Percentiles rank a stretch among this genome's conserved stretches.
Evolutionary conservation across 1,140 invertebrate species (phyloP).

Genomic region (Drosophila grimshawi): DNA sequence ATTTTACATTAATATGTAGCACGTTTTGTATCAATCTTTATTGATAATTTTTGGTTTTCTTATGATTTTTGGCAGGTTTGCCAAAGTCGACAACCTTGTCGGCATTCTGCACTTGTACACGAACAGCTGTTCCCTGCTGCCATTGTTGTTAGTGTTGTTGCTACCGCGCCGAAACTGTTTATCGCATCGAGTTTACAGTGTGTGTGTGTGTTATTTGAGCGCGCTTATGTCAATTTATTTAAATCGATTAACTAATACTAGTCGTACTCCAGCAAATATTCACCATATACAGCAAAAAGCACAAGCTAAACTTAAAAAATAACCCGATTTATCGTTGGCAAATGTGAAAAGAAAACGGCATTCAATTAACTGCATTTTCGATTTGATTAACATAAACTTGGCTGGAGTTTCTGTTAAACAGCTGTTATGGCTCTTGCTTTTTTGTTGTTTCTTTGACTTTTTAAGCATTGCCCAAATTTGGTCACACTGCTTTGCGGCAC

Average conservation of each 20-base stretch:
- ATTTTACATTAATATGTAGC: background rate
- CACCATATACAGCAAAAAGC: too few species aligned
- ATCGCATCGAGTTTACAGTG: background rate
- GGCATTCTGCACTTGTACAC: constrained; percentile 27
- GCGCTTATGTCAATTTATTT: background rate
- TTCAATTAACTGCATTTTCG: background rate
- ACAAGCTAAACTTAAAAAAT: too few species aligned
- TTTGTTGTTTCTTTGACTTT: background rate
- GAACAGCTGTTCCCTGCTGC: constrained; percentile 32
- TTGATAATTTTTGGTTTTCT: constrained; percentile 6
- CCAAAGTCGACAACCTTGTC: constrained; percentile 17
- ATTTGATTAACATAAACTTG: background rate
- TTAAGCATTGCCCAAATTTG: constrained; percentile 4
- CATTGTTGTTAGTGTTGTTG: constrained; percentile 17
- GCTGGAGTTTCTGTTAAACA: background rate
- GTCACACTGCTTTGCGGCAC: constrained; percentile 43
- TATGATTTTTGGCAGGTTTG: background rate
- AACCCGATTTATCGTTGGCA: background rate
- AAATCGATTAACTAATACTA: background rate
- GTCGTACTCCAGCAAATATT: background rate
- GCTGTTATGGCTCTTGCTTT: background rate
- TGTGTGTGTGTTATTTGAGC: background rate
- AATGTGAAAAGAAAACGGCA: background rate
- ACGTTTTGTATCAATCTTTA: background rate
- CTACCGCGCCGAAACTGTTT: background rate